Conservation (phyloP, 2,113 vertebrate species). For the Natator depressus region DNA sequence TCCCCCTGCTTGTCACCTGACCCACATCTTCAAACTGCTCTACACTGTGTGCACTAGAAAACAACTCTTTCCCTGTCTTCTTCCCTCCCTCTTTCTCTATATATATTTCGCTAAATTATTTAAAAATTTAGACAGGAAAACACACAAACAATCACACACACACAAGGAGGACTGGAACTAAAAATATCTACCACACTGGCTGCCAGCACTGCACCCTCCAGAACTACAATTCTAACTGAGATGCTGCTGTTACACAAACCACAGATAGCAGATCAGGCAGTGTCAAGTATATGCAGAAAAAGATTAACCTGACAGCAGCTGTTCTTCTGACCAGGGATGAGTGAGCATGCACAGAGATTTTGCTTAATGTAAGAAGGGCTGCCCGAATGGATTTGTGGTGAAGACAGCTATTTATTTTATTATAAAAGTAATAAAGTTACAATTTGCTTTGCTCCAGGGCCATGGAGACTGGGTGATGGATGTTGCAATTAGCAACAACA, state of each 20-base stretch:
- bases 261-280: background rate
- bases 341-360: background rate
- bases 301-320: background rate
- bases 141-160: background rate
- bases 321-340: background rate
- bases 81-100: background rate
- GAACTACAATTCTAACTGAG: background rate
- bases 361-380: background rate
- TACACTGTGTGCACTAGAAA: background rate
- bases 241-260: background rate
- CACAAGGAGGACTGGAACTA: background rate
- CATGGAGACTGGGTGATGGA: conserved; percentile 86
- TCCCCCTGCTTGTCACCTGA: background rate
- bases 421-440: background rate
- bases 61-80: background rate
- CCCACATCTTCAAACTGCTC: background rate
- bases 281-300: background rate
- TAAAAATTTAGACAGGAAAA: background rate
- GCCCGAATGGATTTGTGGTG: background rate
- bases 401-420: background rate
- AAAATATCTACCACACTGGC: background rate
- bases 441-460: conserved; percentile 74
- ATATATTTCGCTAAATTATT: background rate
- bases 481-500: conserved; percentile 77
- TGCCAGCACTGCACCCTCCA: background rate